These are phyloP conservation scores for Eupithecia centaureata DNA, from an alignment of 2,888 invertebrate species.

Conservation along the genomic window DNA sequence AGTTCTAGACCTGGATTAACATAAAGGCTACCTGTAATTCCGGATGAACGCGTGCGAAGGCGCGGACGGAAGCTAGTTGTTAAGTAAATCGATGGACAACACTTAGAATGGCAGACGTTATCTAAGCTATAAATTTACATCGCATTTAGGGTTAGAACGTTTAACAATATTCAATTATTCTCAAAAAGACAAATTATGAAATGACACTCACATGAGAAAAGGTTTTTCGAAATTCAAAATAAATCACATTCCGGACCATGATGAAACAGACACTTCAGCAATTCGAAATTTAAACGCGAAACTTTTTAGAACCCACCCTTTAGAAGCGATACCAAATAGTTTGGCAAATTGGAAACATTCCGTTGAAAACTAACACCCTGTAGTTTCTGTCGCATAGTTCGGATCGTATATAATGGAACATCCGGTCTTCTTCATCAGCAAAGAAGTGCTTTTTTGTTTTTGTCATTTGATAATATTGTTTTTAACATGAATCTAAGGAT, in stretches of 20 bases:
- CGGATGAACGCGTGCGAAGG: too few species aligned
- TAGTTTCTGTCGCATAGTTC: slow-evolving; percentile 41
- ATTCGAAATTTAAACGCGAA: slow-evolving; percentile 32
- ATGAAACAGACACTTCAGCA: slow-evolving; percentile 7
- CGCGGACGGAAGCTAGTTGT: too few species aligned
- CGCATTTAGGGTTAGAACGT: neutral
- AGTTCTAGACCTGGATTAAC: too few species aligned
- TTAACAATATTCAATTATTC: too few species aligned
- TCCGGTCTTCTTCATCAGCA: neutral
- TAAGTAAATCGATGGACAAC: too few species aligned
- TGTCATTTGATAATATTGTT: neutral
- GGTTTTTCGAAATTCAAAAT: neutral
- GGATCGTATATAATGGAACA: slow-evolving; percentile 37
- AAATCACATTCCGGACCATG: neutral
- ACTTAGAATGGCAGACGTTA: too few species aligned
- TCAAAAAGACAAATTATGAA: too few species aligned
- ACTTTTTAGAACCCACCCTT: slow-evolving; percentile 33
- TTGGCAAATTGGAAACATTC: slow-evolving; percentile 47
- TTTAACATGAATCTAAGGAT: neutral
- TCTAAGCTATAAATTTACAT: neutral
- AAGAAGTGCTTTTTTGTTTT: neutral
- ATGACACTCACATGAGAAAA: too few species aligned
- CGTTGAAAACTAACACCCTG: slow-evolving; percentile 44
- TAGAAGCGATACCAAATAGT: slow-evolving; percentile 40
- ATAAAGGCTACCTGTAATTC: too few species aligned